phyloP scores from a whole-genome alignment of 1,140 invertebrate species.

The Hypsibius dujardini region DNA sequence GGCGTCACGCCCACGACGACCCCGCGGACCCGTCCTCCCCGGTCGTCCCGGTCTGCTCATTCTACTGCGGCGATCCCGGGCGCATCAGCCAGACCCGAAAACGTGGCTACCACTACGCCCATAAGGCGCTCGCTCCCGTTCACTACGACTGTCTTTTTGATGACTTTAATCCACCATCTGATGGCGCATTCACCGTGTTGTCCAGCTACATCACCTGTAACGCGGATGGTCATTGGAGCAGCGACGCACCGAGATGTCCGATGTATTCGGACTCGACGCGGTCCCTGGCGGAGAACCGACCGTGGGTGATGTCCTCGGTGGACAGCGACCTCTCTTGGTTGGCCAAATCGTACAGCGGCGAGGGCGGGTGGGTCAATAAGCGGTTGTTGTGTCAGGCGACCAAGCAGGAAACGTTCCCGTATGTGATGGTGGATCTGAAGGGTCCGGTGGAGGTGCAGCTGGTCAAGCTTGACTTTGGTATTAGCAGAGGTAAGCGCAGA shows the following conservation, averaged over 20 bases:
- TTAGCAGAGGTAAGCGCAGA: no score
- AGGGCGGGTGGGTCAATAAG: not conserved
- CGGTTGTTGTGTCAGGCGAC: not conserved
- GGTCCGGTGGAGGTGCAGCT: not conserved
- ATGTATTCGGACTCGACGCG: not conserved
- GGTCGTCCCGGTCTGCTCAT: not conserved
- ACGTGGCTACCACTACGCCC: not conserved
- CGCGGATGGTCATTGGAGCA: not conserved
- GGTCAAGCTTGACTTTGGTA: not conserved
- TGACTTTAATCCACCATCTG: not conserved
- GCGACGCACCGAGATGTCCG: not conserved
- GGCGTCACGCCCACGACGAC: not conserved
- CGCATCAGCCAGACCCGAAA: not conserved
- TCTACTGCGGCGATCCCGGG: not conserved
- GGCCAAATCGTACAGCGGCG: not conserved
- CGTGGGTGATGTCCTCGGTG: not conserved
- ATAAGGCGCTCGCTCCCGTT: not conserved
- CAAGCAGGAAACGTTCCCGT: not conserved
- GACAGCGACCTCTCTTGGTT: not conserved
- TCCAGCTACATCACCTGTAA: not conserved
- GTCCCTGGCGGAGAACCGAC: not conserved
- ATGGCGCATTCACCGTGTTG: not conserved
- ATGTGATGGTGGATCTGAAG: not conserved
- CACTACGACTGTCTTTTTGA: not conserved
- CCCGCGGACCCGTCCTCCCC: not conserved